Evolutionary conservation across 2,888 invertebrate genomes (phyloP), one percentile per base, ranked within the genome.

Genomic region (Chrysolina oricalcia): DNA sequence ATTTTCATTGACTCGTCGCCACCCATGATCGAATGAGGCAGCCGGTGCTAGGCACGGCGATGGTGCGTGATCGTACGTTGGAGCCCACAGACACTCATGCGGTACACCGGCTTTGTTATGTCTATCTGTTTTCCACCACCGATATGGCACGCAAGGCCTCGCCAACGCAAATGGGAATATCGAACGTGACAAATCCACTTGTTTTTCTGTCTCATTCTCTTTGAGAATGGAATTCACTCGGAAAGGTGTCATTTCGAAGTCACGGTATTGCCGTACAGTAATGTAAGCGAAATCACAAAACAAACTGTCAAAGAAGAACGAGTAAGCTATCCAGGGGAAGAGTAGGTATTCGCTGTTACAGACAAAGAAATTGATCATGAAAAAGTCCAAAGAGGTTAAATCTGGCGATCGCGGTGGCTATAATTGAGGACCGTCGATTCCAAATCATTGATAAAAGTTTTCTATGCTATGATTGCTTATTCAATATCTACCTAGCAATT

Each of bases 71-170:
- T 53, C 73, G 19, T 66, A 72, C 62, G 48, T 56, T 70, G 75
- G 75, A 76, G 66, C 78, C 81, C 81, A 75, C 78, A 81, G 78
- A 77, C 80, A 82, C 81, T 81, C 79, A 68, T 81, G 81, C 81
- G 81, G 81, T 81, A 81, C 82, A 81, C 81, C 81, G 80, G 78
- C 79, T 65, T 77, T 78, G 80, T 80, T 80, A 82, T 77, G 78
- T 79, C 75, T 79, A 78, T 75, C 79, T 74, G 41, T 76, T 70
- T 23, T 48, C 66, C 62, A 68, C 69, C 65, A 62, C 50, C 63
- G 73, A 71, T 73, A 53, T 46, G 17, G 50, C 75, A 73, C 75
- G 77, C 75, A 67, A 75, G 63, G 56, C 53, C 70, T 53, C 68
- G 43, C 41, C 62, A 41, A 70, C 23, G 64, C 73, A 50, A 72